Evolutionary conservation across 2,797 vertebrate species (phyloP).

Genomic region (Rhinatrema bivittatum): DNA sequence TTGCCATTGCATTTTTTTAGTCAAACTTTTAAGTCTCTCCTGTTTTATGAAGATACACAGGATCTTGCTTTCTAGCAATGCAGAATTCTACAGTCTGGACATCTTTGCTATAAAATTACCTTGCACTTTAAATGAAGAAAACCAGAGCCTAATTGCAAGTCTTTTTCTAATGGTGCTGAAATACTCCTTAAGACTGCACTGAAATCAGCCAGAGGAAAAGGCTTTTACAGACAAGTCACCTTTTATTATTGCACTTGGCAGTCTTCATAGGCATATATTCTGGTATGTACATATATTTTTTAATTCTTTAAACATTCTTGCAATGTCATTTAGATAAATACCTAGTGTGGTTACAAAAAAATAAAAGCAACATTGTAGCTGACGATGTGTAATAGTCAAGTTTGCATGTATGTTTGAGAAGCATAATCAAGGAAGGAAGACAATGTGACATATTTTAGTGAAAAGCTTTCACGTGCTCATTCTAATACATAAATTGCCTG

Average conservation of each 20-base stretch:
- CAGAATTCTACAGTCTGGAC: constrained; percentile 49
- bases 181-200: constrained; percentile 60
- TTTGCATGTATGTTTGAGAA: constrained; percentile 37
- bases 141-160: constrained; percentile 55
- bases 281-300: constrained; percentile 59
- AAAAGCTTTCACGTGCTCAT: too few species aligned
- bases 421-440: constrained; percentile 11
- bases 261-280: constrained; percentile 58
- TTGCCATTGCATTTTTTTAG: constrained; percentile 33
- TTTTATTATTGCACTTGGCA: constrained; percentile 58
- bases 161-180: constrained; percentile 69
- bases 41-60: constrained; percentile 38
- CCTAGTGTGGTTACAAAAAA: constrained; percentile 11
- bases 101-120: constrained; percentile 49
- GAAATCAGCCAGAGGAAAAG: constrained; percentile 55
- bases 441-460: constrained; percentile 21
- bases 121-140: constrained; percentile 73
- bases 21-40: constrained; percentile 53
- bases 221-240: constrained; percentile 71
- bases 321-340: constrained; percentile 13
- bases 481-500: constrained; percentile 32
- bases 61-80: constrained; percentile 47
- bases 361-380: constrained; percentile 19
- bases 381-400: constrained; percentile 28
- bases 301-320: constrained; percentile 42